Evolutionary conservation across 1,140 invertebrate genomes (phyloP).

Genomic region (Ceratina japonica): DNA sequence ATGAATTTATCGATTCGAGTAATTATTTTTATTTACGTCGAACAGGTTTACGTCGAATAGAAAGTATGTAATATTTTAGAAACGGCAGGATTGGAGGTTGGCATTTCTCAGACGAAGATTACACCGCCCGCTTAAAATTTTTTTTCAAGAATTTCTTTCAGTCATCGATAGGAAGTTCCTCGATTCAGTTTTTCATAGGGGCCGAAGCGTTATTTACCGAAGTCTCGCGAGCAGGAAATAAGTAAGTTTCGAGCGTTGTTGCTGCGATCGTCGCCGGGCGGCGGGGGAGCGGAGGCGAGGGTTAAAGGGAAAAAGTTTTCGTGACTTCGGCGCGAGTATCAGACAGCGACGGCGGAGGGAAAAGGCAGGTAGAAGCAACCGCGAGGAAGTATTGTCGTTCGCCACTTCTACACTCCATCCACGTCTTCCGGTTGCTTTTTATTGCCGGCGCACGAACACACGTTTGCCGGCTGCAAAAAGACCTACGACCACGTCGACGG

Average conservation of each 20-base stretch:
- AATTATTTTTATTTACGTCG: no score
- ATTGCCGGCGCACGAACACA: constrained; percentile 54
- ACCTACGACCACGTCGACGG: constrained; percentile 44
- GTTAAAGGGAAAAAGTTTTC: constrained; percentile 51
- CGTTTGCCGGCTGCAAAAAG: constrained; percentile 53
- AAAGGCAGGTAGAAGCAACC: constrained; percentile 17
- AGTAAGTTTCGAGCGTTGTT: constrained; percentile 57
- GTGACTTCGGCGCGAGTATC: constrained; percentile 50
- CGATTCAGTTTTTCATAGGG: constrained; percentile 2
- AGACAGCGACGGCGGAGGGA: constrained; percentile 24
- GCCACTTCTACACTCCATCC: constrained; percentile 61
- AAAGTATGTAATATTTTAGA: no score
- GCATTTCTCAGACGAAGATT: no score
- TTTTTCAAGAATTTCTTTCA: no score
- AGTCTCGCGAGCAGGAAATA: constrained; percentile 55
- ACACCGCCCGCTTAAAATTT: no score
- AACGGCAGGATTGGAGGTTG: no score
- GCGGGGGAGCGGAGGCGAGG: neutral
- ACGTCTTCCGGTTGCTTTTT: constrained; percentile 61
- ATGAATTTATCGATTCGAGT: no score
- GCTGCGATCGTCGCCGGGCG: constrained; percentile 42
- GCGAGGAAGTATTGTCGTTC: constrained; percentile 56
- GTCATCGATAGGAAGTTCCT: no score
- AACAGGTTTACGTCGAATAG: no score
- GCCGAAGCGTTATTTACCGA: constrained; percentile 48